phyloP scores from a whole-genome alignment of 2,888 invertebrate species.

The Schizotus pectinicornis region DNA sequence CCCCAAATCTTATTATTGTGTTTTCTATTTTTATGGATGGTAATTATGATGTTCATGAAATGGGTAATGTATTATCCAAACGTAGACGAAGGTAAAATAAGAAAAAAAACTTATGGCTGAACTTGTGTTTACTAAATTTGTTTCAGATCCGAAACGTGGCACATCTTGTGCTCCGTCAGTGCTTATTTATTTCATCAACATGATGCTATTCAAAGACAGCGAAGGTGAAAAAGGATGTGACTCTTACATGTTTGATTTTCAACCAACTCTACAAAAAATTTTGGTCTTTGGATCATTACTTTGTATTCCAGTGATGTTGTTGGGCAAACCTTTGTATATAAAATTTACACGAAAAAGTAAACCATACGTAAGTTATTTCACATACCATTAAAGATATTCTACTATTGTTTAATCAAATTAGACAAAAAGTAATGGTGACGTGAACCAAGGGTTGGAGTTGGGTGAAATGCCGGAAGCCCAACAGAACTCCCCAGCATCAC shows the following conservation, averaged over 20 bases:
- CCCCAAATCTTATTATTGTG: conserved; percentile 90
- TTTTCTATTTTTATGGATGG: conserved; percentile 90
- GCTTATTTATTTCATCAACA: conserved; percentile 78
- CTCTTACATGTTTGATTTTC: conserved; percentile 67
- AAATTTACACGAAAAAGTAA: conserved; percentile 51
- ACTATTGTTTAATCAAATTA: conserved; percentile 22
- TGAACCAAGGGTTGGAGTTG: conserved; percentile 72
- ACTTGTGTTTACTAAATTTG: too few species aligned
- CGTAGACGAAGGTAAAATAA: conserved; percentile 53
- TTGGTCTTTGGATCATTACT: conserved; percentile 69
- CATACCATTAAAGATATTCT: background rate
- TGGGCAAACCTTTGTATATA: conserved; percentile 77
- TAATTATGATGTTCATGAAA: conserved; percentile 89
- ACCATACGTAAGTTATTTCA: conserved; percentile 12
- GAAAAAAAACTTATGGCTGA: too few species aligned
- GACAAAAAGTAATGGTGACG: conserved; percentile 64
- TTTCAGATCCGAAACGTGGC: conserved; percentile 42
- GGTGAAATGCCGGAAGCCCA: conserved; percentile 59
- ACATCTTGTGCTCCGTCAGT: conserved; percentile 76
- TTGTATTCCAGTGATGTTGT: conserved; percentile 79
- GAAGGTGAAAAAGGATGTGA: conserved; percentile 57
- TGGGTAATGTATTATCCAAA: conserved; percentile 76
- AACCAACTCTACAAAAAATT: conserved; percentile 66
- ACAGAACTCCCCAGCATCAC: conserved; percentile 51
- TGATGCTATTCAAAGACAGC: conserved; percentile 67